Conservation (phyloP, 2,888 invertebrate genomes). For the Ametastegia equiseti region DNA sequence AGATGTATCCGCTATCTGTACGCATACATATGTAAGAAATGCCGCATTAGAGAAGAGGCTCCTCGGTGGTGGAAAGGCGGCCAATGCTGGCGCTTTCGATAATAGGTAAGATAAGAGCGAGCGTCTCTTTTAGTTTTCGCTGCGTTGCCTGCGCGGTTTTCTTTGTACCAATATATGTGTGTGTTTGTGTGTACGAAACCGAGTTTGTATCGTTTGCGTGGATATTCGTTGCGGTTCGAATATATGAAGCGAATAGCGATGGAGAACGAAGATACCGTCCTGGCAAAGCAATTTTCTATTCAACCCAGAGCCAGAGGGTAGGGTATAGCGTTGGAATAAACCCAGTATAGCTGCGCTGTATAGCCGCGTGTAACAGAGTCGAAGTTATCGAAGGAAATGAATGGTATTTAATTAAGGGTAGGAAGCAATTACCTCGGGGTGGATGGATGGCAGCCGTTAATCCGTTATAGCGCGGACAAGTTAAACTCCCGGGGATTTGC, state of each 20-base stretch:
- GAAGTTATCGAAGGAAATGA: conserved; percentile 64
- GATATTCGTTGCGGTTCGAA: conserved; percentile 17
- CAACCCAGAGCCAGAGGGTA: neutral
- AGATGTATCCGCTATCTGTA: conserved; percentile 1
- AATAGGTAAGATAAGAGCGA: conserved; percentile 74
- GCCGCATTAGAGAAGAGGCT: conserved; percentile 20
- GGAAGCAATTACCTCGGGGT: conserved; percentile 67
- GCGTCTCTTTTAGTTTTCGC: conserved; percentile 37
- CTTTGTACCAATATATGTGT: neutral
- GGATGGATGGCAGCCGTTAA: conserved; percentile 73
- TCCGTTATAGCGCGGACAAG: conserved; percentile 74
- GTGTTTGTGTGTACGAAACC: neutral
- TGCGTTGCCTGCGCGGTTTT: neutral
- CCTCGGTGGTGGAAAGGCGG: neutral
- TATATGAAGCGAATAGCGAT: conserved; percentile 15
- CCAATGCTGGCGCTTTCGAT: conserved; percentile 68
- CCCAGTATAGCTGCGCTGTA: neutral
- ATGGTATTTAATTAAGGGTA: conserved; percentile 75
- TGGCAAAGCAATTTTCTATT: conserved; percentile 19
- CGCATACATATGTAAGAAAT: conserved; percentile 2
- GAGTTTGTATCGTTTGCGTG: neutral
- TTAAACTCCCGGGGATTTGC: conserved; percentile 62
- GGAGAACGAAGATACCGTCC: conserved; percentile 8
- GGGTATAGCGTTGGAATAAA: neutral
- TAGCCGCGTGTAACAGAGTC: conserved; percentile 7